Evolutionary conservation across 2,113 vertebrate species (phyloP).

Genomic region (Muscicapa adusta): DNA sequence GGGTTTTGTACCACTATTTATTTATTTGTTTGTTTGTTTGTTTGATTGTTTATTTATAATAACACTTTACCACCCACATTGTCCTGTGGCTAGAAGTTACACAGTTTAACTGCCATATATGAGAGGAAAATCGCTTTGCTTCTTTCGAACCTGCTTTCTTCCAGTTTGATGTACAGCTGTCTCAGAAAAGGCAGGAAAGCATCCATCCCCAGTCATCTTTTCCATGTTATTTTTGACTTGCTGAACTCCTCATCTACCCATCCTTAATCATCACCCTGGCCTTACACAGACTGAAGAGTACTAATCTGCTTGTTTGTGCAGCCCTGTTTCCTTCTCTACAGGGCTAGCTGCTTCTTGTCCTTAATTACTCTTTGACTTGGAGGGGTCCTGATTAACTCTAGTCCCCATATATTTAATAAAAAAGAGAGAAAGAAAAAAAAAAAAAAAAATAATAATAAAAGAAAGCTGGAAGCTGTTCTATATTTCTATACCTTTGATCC

Average conservation of each 20-base stretch:
- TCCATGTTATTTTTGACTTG: neutral
- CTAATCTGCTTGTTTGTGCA: neutral
- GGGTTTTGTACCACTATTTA: neutral
- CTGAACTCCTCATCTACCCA: neutral
- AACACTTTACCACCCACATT: neutral
- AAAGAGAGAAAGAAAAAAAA: neutral
- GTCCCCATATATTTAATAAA: neutral
- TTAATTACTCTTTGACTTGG: neutral
- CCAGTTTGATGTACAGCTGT: neutral
- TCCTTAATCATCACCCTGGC: neutral
- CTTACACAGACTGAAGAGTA: neutral
- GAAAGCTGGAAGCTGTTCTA: neutral
- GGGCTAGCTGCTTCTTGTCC: neutral
- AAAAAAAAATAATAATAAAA: neutral
- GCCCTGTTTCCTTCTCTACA: accelerated
- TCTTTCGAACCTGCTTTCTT: neutral
- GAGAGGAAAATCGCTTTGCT: neutral
- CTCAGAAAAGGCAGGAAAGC: neutral
- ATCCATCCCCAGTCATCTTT: neutral
- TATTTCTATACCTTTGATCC: neutral
- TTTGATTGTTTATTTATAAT: neutral
- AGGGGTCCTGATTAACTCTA: neutral
- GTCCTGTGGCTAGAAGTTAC: neutral
- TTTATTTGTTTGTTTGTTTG: neutral
- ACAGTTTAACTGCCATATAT: neutral